Evolutionary conservation across 2,888 invertebrate genomes (phyloP).

Genomic region (Pyrochroa serraticornis): DNA sequence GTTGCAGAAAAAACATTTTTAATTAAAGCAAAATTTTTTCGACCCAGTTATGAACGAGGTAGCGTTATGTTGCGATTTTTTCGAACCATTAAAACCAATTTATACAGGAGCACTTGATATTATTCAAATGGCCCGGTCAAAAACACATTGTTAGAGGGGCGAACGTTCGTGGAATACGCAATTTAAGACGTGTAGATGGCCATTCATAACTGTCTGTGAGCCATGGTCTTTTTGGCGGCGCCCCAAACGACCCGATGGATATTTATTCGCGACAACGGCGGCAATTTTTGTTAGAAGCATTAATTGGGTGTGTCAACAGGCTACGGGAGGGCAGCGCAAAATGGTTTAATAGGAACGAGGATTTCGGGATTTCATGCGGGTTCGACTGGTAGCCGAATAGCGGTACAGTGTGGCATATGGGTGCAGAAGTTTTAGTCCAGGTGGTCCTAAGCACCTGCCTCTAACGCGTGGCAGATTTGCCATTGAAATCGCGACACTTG

Average conservation of each 20-base stretch:
- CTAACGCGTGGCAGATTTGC: constrained; percentile 33
- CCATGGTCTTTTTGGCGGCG: too few relatives aligned
- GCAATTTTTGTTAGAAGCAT: not conserved
- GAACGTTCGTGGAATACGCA: constrained; percentile 33
- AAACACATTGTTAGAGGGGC: constrained; percentile 44
- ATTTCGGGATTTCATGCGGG: too few relatives aligned
- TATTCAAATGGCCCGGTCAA: constrained; percentile 39
- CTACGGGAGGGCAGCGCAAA: too few relatives aligned
- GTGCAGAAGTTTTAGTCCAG: constrained; percentile 18
- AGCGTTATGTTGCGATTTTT: constrained; percentile 20
- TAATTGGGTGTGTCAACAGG: too few relatives aligned
- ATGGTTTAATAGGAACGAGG: too few relatives aligned
- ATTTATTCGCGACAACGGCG: too few relatives aligned
- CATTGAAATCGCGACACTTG: constrained; percentile 35
- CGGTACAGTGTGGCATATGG: constrained; percentile 19
- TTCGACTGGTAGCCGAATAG: too few relatives aligned
- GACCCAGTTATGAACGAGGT: constrained; percentile 38
- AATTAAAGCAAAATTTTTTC: constrained; percentile 43
- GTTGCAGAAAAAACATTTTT: constrained; percentile 35
- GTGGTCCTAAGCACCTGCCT: constrained; percentile 31
- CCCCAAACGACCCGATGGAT: too few relatives aligned
- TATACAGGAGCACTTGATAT: constrained; percentile 40
- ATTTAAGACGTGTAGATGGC: constrained; percentile 4
- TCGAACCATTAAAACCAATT: constrained; percentile 40
- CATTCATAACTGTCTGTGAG: not conserved